Percentiles rank a stretch among this genome's conserved stretches.
Conservation (phyloP, 2,797 vertebrate genomes). For the Hemitrygon akajei region DNA sequence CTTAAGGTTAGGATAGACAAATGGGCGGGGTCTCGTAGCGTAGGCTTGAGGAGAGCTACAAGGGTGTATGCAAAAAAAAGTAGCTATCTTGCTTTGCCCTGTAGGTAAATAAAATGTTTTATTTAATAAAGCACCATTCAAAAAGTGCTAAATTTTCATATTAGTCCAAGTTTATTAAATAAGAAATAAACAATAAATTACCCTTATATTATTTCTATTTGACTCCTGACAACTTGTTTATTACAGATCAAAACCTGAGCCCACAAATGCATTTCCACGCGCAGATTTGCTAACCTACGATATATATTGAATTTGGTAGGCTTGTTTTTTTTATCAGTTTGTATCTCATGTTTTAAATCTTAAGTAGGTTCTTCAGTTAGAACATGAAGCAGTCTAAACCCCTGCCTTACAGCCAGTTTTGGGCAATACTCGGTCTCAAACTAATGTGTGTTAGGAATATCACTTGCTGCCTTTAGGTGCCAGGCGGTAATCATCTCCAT, state of each 20-base stretch:
- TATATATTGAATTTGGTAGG: too few relatives aligned
- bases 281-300: not conserved
- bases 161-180: not conserved
- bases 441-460: too few relatives aligned
- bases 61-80: not conserved
- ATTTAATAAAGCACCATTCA: not conserved
- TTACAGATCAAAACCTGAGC: not conserved
- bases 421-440: too few relatives aligned
- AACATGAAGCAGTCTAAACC: too few relatives aligned
- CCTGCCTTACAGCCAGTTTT: too few relatives aligned
- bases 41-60: not conserved
- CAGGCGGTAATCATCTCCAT: too few relatives aligned
- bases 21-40: not conserved
- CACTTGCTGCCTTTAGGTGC: too few relatives aligned
- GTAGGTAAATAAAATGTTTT: not conserved
- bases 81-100: not conserved
- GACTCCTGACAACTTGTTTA: not conserved
- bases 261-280: not conserved
- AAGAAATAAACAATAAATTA: not conserved
- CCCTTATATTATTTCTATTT: not conserved
- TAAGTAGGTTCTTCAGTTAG: not conserved
- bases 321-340: not conserved
- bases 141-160: not conserved
- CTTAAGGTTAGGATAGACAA: not conserved
- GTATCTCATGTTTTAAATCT: not conserved